Percentiles rank a stretch among this genome's conserved stretches.
Evolutionary conservation across 2,888 invertebrate species (phyloP).

Genomic region (Macrosoma leucophasiata): DNA sequence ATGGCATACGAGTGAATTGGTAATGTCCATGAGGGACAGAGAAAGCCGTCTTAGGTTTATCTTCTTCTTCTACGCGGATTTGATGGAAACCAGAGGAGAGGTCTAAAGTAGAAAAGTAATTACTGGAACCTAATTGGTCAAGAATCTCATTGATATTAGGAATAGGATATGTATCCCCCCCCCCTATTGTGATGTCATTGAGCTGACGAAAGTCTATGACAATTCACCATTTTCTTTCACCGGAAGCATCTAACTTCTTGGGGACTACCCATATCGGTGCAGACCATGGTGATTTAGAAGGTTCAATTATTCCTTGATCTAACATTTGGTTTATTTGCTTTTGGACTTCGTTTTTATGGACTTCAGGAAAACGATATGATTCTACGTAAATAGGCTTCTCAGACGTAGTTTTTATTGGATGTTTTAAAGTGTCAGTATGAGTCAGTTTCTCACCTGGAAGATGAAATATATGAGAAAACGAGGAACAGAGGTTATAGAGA

Average conservation of each 20-base stretch:
- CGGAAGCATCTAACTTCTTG: too few species aligned
- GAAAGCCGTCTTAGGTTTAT: too few species aligned
- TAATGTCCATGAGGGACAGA: too few species aligned
- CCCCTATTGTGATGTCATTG: constrained; percentile 22
- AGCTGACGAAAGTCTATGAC: constrained; percentile 25
- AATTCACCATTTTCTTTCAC: constrained; percentile 21
- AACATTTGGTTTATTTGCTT: constrained; percentile 19
- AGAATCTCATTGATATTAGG: too few species aligned
- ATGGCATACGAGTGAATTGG: too few species aligned
- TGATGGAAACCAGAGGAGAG: too few species aligned
- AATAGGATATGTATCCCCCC: constrained; percentile 24
- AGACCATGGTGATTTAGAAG: constrained; percentile 24
- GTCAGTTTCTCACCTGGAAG: neutral
- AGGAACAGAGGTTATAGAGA: constrained; percentile 11
- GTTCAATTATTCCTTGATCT: constrained; percentile 21
- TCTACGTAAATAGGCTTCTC: constrained; percentile 15
- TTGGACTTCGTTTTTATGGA: constrained; percentile 21
- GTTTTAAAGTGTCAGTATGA: constrained; percentile 9
- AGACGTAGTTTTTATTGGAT: constrained; percentile 12
- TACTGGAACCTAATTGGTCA: too few species aligned
- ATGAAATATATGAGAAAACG: constrained; percentile 14
- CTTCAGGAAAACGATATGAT: constrained; percentile 22
- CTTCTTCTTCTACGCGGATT: too few species aligned
- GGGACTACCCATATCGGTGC: constrained; percentile 21
- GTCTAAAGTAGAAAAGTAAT: too few species aligned